Base-by-base conservation (phyloP, 2,797 vertebrate genomes). In the Spinibarbus caldwelli region DNA sequence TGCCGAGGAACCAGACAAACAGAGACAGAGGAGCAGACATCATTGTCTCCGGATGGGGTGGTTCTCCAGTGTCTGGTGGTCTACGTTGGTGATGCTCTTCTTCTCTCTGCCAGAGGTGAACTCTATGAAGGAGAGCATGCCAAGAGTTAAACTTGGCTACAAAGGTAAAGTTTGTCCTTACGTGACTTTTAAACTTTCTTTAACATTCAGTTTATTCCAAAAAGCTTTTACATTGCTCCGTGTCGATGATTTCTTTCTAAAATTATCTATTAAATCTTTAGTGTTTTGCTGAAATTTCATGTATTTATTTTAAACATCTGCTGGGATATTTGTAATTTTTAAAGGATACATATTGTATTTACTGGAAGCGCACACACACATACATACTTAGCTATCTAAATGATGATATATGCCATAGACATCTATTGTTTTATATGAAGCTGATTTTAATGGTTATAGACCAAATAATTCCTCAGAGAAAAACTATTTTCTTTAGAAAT, bases 101-200 rank as follows among this genome's bases (percentile, higher is more conserved):
- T 93, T 95, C 88, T 78, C 71, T 85, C 91, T 97, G 87, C 94
- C 96, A 64, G 90, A 94, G 89, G 94, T 86, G 89, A 93, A 94
- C 86, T 94, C 91, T 8, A 93, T 95, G 92, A 98, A 96, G 93
- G 97, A 97, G 93, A 97, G 95, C 89, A 91, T 99, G 86, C 97
- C 98, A 75, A 95, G 98, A 86, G 96, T 98, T 88, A 98, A 96
- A 90, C 96, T 99, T 88, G 95, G 95, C 90, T 95, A 98, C 91
- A 97, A 96, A 97, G 98, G 98, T 99, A 96, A 95, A 75, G 31
- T 9, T 45, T 59, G 26, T 80, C 26, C 6, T 84, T 57, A 2
- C 70, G 1, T 36, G 26, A 41, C 52, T 62, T 47, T 12, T 4
- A 9, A 14, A 34, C 26, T 64, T 57, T 59, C 36, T 82, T 47